Percentiles rank a stretch among this genome's conserved stretches.
phyloP scores from a whole-genome alignment of 2,113 vertebrate species.

The Mesitornis unicolor region DNA sequence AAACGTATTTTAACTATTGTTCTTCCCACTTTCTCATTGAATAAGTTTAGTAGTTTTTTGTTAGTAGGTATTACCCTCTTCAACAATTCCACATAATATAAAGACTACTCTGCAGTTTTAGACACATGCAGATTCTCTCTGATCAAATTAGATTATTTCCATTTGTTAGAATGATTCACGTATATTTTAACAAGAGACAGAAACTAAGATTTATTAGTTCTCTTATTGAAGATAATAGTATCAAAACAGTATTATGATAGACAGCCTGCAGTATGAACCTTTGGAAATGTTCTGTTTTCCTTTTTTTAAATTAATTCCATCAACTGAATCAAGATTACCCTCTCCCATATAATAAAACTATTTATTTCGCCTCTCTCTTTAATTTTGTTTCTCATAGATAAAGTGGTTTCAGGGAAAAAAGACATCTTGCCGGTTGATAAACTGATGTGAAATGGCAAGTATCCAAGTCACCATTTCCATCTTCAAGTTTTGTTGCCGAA shows the following conservation, averaged over 20 bases:
- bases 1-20: background rate
- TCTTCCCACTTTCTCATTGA: background rate
- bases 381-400: background rate
- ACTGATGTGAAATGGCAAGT: background rate
- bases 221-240: background rate
- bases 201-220: background rate
- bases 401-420: background rate
- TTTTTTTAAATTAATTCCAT: background rate
- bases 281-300: background rate
- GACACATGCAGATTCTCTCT: background rate
- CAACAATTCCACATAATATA: background rate
- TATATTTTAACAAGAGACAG: background rate
- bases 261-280: background rate
- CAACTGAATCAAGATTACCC: background rate
- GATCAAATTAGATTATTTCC: background rate
- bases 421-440: background rate
- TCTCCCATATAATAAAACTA: background rate
- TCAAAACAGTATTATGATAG: background rate
- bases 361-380: background rate
- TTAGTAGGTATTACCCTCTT: background rate
- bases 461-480: background rate
- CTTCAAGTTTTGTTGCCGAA: background rate
- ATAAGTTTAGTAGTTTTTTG: background rate
- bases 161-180: background rate
- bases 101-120: background rate